Conservation (phyloP, 2,888 invertebrate species). For the Rhogogaster chlorosoma region DNA sequence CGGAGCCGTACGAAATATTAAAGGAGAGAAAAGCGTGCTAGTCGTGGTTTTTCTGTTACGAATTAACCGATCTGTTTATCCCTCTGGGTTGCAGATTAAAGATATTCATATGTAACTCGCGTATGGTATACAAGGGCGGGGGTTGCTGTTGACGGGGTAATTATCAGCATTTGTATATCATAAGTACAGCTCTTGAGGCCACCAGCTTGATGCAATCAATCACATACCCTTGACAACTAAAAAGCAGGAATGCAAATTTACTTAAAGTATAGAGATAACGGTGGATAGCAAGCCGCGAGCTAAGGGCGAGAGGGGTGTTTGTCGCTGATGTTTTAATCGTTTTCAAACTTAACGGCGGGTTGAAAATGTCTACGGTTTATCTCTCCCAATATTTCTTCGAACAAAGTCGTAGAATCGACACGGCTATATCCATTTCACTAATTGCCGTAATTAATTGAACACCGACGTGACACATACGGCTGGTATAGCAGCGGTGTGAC, state of each 20-base stretch:
- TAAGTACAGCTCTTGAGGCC: neutral
- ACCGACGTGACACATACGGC: neutral
- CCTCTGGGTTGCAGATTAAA: neutral
- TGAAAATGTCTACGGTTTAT: neutral
- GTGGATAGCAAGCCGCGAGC: neutral
- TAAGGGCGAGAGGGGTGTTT: neutral
- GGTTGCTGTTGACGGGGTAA: neutral
- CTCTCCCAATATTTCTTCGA: neutral
- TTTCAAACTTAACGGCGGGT: neutral
- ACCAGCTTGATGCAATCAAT: slow-evolving; percentile 21
- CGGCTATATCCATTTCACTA: neutral
- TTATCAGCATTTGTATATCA: neutral
- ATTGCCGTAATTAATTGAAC: neutral
- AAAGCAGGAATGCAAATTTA: slow-evolving; percentile 39
- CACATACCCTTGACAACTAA: slow-evolving; percentile 16
- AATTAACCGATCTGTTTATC: neutral
- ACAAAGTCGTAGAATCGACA: neutral
- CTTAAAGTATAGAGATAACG: neutral
- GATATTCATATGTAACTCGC: neutral
- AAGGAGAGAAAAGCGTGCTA: neutral
- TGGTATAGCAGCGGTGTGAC: no score
- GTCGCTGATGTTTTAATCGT: neutral
- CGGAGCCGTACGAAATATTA: neutral
- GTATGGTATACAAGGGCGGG: no score
- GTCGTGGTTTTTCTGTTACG: neutral